Percentiles rank a stretch among this genome's conserved stretches.
phyloP scores from a whole-genome alignment of 2,113 vertebrate genomes.

The Etia nguti region DNA sequence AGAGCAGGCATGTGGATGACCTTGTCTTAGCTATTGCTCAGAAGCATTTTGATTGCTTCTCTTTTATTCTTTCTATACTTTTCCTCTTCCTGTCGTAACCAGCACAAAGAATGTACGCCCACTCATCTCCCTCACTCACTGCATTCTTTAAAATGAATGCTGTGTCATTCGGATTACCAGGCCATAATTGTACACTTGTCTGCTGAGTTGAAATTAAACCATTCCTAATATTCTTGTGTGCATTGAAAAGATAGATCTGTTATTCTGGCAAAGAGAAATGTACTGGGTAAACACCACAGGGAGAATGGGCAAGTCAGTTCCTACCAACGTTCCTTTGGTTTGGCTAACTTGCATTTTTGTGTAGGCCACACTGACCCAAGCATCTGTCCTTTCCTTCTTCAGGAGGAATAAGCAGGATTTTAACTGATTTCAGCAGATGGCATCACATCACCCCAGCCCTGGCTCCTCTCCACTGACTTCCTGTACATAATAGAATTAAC shows the following conservation, averaged over 20 bases:
- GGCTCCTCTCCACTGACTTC: background rate
- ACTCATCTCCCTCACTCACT: background rate
- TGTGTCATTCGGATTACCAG: background rate
- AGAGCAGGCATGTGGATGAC: constrained; percentile 6
- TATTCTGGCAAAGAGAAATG: background rate
- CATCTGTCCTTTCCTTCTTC: background rate
- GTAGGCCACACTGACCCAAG: background rate
- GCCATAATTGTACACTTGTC: background rate
- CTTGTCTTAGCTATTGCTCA: constrained; percentile 18
- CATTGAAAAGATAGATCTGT: background rate
- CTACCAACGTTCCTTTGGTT: constrained; percentile 18
- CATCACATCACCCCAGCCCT: background rate
- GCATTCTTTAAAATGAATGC: background rate
- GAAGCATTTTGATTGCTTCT: background rate
- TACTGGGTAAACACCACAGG: background rate
- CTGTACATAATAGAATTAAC: background rate
- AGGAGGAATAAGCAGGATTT: background rate
- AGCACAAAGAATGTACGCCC: constrained; percentile 6
- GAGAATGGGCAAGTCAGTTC: background rate
- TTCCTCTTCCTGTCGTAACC: constrained; percentile 27
- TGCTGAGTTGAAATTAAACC: background rate
- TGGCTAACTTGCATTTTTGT: constrained; percentile 8
- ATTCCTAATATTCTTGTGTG: background rate
- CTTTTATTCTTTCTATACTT: constrained; percentile 28
- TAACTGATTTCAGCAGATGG: background rate